Percentiles rank a stretch among this genome's conserved stretches.
Conservation (phyloP, 1,140 invertebrate species). For the Tribolium madens region DNA sequence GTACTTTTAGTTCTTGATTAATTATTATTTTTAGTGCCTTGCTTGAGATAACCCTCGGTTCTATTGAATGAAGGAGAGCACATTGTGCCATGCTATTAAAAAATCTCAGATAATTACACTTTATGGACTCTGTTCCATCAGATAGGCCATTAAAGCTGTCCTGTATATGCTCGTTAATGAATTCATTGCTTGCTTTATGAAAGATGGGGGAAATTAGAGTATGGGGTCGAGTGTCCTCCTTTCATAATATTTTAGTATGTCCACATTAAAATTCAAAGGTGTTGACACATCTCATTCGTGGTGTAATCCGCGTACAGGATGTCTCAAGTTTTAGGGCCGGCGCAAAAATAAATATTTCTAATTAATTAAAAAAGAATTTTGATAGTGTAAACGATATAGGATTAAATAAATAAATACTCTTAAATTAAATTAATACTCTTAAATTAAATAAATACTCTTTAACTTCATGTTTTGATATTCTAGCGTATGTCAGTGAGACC, state of each 20-base stretch:
- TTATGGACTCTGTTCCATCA: slow-evolving; percentile 1
- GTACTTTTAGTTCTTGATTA: no score
- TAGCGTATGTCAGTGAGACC: no score
- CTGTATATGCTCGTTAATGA: background rate
- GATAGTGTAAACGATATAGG: no score
- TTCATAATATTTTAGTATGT: slow-evolving; percentile 35
- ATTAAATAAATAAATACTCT: no score
- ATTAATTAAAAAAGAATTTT: no score
- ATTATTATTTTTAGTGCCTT: background rate
- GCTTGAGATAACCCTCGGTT: background rate
- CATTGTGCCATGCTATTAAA: background rate
- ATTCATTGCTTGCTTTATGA: slow-evolving; percentile 33
- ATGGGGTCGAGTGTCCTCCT: background rate
- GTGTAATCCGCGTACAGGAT: background rate
- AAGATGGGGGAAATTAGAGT: slow-evolving; percentile 26
- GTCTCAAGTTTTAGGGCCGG: no score
- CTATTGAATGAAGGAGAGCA: background rate
- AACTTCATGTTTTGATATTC: no score
- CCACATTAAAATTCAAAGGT: slow-evolving; percentile 27
- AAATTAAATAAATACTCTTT: no score
- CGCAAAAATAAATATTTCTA: no score
- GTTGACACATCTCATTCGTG: slow-evolving; percentile 14
- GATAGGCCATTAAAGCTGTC: slow-evolving; percentile 15
- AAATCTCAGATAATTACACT: slow-evolving; percentile 16
- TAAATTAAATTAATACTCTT: no score